Base-by-base conservation (phyloP, 2,113 vertebrate species). In the Apteryx mantelli region DNA sequence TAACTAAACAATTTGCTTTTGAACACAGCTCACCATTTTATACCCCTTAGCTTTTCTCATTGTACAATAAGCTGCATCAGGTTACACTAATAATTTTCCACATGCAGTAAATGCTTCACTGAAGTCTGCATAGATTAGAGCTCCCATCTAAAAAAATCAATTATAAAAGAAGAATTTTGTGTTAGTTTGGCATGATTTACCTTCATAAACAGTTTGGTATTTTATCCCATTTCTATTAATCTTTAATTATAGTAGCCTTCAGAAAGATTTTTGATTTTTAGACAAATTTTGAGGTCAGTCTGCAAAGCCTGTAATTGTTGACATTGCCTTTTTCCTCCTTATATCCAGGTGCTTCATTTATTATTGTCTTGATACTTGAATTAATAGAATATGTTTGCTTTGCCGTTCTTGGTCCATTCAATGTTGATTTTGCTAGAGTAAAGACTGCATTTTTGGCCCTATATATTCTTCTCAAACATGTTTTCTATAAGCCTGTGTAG, bases 341-440 rank as follows among this genome's bases (percentile, higher is more conserved):
- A 10, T 50, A 74, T 63, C 13, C 70, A 50, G 79, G 50, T 83
- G 80, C 75, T 86, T 70, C 38, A 93, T 93, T 92, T 91, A 58
- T 93, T 92, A 74, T 88, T 88, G 61, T 86, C 76, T 64, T 81
- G 76, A 32, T 52, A 16, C 32, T 52, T 40, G 75, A 66, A 89
- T 95, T 89, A 94, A 89, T 80, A 81, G 89, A 97, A 83, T 46
- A 52, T 88, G 80, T 76, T 86, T 42, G 28, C 69, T 64, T 80
- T 95, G 60, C 68, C 75, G 34, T 28, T 32, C 30, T 87, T 78
- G 17, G 26, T 32, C 44, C 68, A n/a, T 32, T 38, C 71, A 75
- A 0, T 11, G 75, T 75, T 66, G 82, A 60, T 78, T 86, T 75
- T 55, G 38, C 77, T 48, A 58, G 77, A 78, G 38, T 13, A 11